Base-by-base conservation (phyloP, 2,113 vertebrate genomes). In the Anseranas semipalmata region DNA sequence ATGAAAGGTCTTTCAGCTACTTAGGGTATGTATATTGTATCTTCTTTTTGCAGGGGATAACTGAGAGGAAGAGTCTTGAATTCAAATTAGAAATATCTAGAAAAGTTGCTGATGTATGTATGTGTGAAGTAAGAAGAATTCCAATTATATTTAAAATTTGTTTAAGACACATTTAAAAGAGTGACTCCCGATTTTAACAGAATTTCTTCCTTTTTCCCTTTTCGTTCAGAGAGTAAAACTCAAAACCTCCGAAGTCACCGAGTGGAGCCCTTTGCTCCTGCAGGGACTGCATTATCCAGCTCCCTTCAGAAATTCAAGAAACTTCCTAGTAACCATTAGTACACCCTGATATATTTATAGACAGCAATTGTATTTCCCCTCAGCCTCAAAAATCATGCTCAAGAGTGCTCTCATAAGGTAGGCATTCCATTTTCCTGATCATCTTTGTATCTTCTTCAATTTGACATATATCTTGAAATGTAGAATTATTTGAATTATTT, bases 21-120 rank as follows among this genome's bases (percentile, higher is more conserved):
- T 58, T 59, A n/a, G 79, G 16, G 21, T 52, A 10, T 14, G 58
- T 59, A 30, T 4, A 18, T 2, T 35, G 10, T 2, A 11, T 50
- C 1, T 7, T 48, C 19, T 17, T 71, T 67, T 9, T 5, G 0
- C 10, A 8, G 8, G 6, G 15, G 3, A 15, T 28, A 50, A 45
- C 2, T 13, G 6, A 35, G 45, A 55, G 8, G 39, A 78, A 56
- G 45, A 80, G 2, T 9, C 10, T 28, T 86, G 27, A 84, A 72
- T 81, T 83, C 35, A 60, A 59, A 63, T 30, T 72, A 46, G 43
- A 71, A 63, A 0, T 41, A 43, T 65, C 24, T 45, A 68, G n/a
- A 86, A 70, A 86, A 68, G 2, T 50, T 87, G 25, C 17, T 63
- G 17, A 73, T 55, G 2, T 25, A 37, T 65, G 8, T 33, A 4